These are phyloP conservation scores for Motacilla alba DNA, from an alignment of 2,113 vertebrate species.

Conservation along the genomic window DNA sequence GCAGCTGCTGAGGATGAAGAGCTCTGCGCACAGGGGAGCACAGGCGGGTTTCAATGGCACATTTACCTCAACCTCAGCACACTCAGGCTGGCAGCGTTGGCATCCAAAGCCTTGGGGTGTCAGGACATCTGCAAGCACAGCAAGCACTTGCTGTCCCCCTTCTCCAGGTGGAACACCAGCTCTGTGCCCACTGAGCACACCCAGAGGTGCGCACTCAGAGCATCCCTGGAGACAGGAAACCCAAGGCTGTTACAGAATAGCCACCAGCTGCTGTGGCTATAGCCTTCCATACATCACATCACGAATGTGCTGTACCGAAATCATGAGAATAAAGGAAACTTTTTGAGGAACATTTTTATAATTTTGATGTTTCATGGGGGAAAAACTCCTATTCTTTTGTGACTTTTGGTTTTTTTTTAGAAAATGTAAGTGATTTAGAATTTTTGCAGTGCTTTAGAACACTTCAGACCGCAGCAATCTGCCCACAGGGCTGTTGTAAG, in stretches of 20 bases:
- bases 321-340: neutral
- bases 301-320: neutral
- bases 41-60: neutral
- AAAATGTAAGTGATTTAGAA: neutral
- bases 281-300: neutral
- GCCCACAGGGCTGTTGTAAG: neutral
- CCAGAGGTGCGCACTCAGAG: neutral
- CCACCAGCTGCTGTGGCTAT: neutral
- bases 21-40: fast-evolving
- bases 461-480: neutral
- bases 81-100: fast-evolving
- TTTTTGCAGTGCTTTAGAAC: neutral
- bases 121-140: neutral
- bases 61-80: neutral
- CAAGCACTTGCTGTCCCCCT: neutral
- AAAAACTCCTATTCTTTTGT: neutral
- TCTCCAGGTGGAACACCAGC: neutral
- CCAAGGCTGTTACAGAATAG: neutral
- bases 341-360: neutral
- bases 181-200: neutral
- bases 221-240: neutral
- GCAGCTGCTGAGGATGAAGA: neutral
- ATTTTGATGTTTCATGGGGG: neutral
- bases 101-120: neutral
- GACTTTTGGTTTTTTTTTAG: neutral